Percentiles rank a stretch among this genome's conserved stretches.
Conservation (phyloP, 2,888 invertebrate genomes). For the Acheta domesticus region DNA sequence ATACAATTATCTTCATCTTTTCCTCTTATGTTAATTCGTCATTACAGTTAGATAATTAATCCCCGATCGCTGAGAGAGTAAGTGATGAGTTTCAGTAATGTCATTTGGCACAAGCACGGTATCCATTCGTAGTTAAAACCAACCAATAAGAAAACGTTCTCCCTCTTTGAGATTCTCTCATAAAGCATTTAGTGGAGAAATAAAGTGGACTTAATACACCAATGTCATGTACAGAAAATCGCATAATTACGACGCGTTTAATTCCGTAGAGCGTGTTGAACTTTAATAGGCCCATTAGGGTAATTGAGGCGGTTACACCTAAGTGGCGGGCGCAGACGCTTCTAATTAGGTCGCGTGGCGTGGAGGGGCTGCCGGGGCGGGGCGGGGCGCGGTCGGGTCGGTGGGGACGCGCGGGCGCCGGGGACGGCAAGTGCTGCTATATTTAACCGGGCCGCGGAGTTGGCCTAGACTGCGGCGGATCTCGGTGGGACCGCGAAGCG, state of each 20-base stretch:
- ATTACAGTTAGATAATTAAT: too few species aligned
- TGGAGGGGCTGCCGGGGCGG: neutral
- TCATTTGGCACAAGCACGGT: too few species aligned
- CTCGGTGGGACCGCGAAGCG: too few species aligned
- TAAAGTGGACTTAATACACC: neutral
- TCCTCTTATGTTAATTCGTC: too few species aligned
- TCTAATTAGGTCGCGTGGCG: slow-evolving; percentile 7
- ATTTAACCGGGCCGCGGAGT: neutral
- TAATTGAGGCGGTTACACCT: neutral
- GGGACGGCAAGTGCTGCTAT: neutral
- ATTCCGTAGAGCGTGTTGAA: neutral
- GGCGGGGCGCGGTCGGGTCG: neutral
- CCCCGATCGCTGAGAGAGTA: too few species aligned
- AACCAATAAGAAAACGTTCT: too few species aligned
- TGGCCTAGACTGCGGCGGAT: too few species aligned
- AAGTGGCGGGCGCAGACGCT: neutral
- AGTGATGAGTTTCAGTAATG: too few species aligned
- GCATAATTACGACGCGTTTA: slow-evolving; percentile 2
- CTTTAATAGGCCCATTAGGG: neutral
- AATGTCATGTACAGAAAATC: neutral
- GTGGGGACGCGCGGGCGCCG: neutral
- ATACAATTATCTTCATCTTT: too few species aligned
- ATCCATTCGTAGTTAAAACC: too few species aligned
- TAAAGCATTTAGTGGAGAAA: neutral
- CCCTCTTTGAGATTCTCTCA: too few species aligned